Evolutionary conservation across 2,888 invertebrate genomes (phyloP).

Genomic region (Sminthurinus aureus): DNA sequence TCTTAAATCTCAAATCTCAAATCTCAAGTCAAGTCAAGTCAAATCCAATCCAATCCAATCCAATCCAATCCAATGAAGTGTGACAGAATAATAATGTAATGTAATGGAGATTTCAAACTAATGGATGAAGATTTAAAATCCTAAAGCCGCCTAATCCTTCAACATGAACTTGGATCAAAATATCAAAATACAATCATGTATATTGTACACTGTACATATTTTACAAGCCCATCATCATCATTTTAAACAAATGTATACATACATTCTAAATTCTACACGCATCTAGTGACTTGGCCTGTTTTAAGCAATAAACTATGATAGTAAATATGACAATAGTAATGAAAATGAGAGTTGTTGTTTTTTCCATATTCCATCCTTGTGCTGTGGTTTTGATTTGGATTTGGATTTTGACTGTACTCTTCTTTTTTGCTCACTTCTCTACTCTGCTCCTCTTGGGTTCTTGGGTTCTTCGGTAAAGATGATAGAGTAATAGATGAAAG

Average conservation of each 20-base stretch:
- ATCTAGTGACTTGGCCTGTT: too few relatives aligned
- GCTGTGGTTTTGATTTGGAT: neutral
- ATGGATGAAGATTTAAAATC: too few relatives aligned
- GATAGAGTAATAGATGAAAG: conserved; percentile 38
- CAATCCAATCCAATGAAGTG: conserved; percentile 13
- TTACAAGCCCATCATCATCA: too few relatives aligned
- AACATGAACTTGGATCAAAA: neutral
- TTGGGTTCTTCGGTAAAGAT: neutral
- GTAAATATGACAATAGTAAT: neutral
- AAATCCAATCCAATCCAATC: conserved; percentile 3
- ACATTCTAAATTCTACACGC: neutral
- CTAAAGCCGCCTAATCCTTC: too few relatives aligned
- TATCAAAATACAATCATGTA: too few relatives aligned
- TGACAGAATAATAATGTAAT: neutral
- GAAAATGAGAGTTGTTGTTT: neutral
- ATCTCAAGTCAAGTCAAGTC: neutral
- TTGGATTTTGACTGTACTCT: neutral
- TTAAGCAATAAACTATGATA: too few relatives aligned
- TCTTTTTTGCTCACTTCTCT: neutral
- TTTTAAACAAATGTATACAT: neutral
- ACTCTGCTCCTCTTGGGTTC: too few relatives aligned
- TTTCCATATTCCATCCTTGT: neutral
- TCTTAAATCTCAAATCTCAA: conserved; percentile 6
- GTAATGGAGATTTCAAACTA: too few relatives aligned
- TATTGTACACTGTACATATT: too few relatives aligned